These are phyloP conservation scores for Olivierus martensii DNA, from an alignment of 1,140 invertebrate genomes.

Conservation along the genomic window DNA sequence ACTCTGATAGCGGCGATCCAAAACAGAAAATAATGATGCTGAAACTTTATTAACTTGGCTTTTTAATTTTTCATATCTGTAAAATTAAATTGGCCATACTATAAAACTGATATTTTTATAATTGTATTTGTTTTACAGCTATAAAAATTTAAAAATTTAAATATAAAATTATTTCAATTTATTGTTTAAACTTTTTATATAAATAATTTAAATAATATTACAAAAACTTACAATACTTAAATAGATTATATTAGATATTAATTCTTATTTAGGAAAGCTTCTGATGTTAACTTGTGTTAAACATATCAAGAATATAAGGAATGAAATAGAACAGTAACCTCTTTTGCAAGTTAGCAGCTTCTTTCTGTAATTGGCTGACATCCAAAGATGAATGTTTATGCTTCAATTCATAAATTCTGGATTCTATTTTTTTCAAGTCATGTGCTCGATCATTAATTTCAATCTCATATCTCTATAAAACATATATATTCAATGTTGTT, in stretches of 20 bases:
- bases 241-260: too few species aligned
- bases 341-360: conserved; percentile 58
- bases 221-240: too few species aligned
- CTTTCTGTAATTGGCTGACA: conserved; percentile 53
- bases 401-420: conserved; percentile 53
- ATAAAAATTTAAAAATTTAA: too few species aligned
- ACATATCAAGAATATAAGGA: too few species aligned
- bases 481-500: too few species aligned
- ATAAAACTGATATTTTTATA: not conserved
- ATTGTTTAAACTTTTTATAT: too few species aligned
- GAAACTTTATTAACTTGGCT: conserved; percentile 64
- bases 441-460: conserved; percentile 44
- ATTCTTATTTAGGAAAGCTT: too few species aligned
- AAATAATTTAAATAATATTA: too few species aligned
- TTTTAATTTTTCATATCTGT: conserved; percentile 52
- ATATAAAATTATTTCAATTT: too few species aligned
- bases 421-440: conserved; percentile 49
- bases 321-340: conserved; percentile 3
- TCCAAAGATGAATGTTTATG: conserved; percentile 61
- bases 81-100: not conserved
- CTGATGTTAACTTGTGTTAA: too few species aligned
- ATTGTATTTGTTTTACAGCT: not conserved
- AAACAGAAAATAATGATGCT: conserved; percentile 57
- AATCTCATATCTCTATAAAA: conserved; percentile 28
- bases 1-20: conserved; percentile 77